phyloP scores from a whole-genome alignment of 2,888 invertebrate species.

The Sepiola atlantica region DNA sequence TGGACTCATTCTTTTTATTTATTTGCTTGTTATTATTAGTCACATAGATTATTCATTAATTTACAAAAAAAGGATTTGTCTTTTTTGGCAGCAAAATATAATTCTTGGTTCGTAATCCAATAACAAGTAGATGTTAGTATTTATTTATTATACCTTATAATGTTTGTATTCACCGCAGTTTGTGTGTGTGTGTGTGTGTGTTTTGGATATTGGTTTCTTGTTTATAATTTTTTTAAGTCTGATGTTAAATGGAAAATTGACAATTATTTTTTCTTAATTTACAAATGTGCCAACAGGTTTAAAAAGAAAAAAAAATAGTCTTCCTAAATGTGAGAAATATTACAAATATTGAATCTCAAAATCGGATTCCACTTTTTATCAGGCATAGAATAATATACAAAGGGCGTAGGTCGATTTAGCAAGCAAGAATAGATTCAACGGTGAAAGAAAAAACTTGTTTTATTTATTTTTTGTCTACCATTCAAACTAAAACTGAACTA shows the following conservation, averaged over 20 bases:
- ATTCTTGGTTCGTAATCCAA: no score
- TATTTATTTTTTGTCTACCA: no score
- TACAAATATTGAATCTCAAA: neutral
- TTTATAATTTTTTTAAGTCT: neutral
- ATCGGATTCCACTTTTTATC: neutral
- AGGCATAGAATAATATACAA: no score
- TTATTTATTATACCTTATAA: neutral
- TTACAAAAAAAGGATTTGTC: neutral
- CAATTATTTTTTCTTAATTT: neutral
- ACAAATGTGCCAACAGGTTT: neutral
- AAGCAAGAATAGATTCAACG: no score
- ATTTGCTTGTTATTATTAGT: neutral
- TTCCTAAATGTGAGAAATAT: neutral
- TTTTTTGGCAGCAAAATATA: neutral
- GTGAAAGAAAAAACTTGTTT: no score
- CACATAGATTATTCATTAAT: neutral
- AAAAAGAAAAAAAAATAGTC: neutral
- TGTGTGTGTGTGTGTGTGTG: neutral
- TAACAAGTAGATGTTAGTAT: neutral
- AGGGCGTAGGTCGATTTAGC: no score
- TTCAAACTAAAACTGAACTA: no score
- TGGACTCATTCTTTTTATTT: neutral
- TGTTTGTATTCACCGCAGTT: neutral
- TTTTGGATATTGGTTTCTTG: neutral
- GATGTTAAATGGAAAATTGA: conserved; percentile 2